Percentiles rank a stretch among this genome's conserved stretches.
Evolutionary conservation across 2,797 vertebrate species (phyloP).

Genomic region (Scyliorhinus canicula): DNA sequence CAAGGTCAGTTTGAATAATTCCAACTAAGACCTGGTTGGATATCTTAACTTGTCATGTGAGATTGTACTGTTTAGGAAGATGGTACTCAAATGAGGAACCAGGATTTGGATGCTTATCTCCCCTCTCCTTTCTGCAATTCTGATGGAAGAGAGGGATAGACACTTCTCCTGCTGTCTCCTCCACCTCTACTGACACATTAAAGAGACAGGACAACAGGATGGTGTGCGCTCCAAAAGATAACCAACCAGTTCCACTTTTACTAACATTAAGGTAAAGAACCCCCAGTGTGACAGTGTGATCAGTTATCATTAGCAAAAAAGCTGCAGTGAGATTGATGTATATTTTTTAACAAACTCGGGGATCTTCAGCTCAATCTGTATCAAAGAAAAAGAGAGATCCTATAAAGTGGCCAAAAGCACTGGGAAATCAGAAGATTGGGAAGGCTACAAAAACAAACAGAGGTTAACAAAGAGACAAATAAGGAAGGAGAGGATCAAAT

Average conservation of each 20-base stretch:
- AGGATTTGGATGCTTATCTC: neutral
- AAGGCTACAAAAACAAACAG: too few species aligned
- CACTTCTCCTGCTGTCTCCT: neutral
- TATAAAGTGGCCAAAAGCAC: too few species aligned
- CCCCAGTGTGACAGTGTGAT: neutral
- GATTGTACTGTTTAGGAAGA: neutral
- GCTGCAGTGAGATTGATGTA: neutral
- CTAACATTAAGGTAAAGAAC: neutral
- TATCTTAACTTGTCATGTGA: neutral
- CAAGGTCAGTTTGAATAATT: neutral
- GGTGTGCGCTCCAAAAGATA: neutral
- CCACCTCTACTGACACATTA: neutral
- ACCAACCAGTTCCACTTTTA: neutral
- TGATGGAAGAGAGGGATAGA: neutral
- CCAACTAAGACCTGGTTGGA: neutral
- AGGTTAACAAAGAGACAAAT: too few species aligned
- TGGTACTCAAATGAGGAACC: neutral
- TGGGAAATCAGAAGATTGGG: too few species aligned
- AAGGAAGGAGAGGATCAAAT: too few species aligned
- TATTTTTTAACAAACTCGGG: neutral
- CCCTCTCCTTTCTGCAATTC: neutral
- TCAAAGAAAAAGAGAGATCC: too few species aligned
- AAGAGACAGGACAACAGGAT: neutral
- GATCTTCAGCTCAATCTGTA: neutral
- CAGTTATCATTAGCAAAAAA: neutral